Conservation (phyloP, 1,140 invertebrate genomes). For the Ditylenchus dipsaci region DNA sequence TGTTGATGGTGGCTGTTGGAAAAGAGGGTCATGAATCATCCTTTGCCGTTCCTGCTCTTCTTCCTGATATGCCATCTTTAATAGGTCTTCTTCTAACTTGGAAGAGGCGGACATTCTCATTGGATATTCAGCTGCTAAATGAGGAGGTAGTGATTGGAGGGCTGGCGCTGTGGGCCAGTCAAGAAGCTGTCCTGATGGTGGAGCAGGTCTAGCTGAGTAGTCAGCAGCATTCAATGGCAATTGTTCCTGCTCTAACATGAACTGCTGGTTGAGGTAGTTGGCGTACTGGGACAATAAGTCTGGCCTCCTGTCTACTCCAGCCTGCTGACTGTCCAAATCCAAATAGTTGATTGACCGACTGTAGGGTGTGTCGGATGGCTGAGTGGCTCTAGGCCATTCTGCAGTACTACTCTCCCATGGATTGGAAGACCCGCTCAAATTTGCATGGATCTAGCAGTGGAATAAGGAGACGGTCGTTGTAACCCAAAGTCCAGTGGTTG, state of each 20-base stretch:
- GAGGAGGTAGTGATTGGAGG: background rate
- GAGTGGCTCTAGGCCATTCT: background rate
- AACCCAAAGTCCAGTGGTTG: background rate
- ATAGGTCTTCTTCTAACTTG: background rate
- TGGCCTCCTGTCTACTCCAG: background rate
- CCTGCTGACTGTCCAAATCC: background rate
- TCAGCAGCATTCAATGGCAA: background rate
- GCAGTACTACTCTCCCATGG: background rate
- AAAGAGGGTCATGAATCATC: background rate
- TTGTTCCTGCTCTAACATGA: constrained; percentile 18
- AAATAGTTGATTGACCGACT: constrained; percentile 13
- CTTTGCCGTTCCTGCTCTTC: background rate
- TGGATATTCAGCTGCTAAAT: background rate
- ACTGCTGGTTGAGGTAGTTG: constrained; percentile 55
- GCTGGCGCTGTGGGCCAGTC: background rate
- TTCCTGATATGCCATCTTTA: background rate
- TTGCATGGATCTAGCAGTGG: background rate
- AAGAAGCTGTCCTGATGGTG: background rate
- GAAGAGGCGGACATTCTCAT: background rate
- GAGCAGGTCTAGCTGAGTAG: background rate
- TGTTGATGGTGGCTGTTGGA: background rate
- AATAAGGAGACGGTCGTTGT: background rate
- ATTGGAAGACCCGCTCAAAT: background rate
- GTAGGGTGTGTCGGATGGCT: background rate
- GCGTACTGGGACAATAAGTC: constrained; percentile 49